Conservation (phyloP, 2,797 vertebrate genomes). For the Todus mexicanus region DNA sequence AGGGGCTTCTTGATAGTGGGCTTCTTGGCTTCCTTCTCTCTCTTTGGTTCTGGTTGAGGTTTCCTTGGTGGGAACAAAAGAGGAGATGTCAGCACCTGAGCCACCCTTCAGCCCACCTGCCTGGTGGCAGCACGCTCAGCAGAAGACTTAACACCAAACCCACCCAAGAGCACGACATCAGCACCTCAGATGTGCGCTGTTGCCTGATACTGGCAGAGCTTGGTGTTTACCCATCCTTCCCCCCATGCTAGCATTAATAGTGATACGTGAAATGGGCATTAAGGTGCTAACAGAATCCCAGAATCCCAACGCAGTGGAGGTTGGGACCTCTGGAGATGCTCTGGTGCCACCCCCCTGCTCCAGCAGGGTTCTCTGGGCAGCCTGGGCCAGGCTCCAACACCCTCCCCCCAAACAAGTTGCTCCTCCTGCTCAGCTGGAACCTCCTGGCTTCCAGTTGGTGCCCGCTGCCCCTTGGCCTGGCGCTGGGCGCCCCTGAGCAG, state of each 20-base stretch:
- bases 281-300: neutral
- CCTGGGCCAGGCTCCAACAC: neutral
- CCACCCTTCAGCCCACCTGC: neutral
- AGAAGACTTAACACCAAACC: neutral
- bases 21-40: constrained; percentile 97
- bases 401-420: neutral
- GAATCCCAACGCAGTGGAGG: neutral
- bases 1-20: constrained; percentile 98
- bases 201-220: neutral
- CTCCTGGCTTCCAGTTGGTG: neutral
- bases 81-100: neutral
- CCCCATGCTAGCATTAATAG: fast-evolving
- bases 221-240: neutral
- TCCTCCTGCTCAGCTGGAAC: neutral
- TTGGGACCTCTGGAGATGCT: neutral
- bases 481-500: neutral
- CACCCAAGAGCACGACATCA: fast-evolving
- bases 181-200: fast-evolving
- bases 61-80: constrained; percentile 78
- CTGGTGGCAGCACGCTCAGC: neutral
- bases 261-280: fast-evolving
- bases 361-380: neutral
- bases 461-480: neutral
- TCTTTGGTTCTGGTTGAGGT: constrained; percentile 88
- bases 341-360: neutral